phyloP scores from a whole-genome alignment of 2,113 vertebrate species.

The Trichechus manatus region DNA sequence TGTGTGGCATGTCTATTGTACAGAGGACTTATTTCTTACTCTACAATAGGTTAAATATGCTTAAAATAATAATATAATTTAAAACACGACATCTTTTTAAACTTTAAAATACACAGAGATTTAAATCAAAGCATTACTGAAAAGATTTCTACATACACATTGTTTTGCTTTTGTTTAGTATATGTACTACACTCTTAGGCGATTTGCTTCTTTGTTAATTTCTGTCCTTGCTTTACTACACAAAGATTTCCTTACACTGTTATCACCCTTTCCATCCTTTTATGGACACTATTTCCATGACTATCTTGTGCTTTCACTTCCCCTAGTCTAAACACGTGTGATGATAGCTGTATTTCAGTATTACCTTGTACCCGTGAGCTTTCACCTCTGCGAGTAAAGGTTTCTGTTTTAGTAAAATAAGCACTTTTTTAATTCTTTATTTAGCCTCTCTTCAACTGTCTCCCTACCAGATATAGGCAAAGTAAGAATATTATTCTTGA shows the following conservation, averaged over 20 bases:
- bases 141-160: background rate
- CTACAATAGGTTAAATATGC: background rate
- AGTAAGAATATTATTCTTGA: background rate
- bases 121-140: background rate
- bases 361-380: background rate
- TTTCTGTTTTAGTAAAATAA: background rate
- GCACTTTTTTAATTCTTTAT: background rate
- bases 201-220: background rate
- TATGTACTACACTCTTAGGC: background rate
- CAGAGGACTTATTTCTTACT: background rate
- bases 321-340: background rate
- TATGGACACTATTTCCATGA: background rate
- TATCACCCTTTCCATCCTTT: background rate
- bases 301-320: background rate
- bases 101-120: background rate
- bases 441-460: background rate
- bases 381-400: background rate
- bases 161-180: background rate
- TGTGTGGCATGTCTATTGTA: background rate
- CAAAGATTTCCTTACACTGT: background rate
- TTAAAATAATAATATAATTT: background rate
- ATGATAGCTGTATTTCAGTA: background rate
- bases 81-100: conserved; percentile 32
- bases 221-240: background rate
- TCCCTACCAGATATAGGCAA: background rate